These are phyloP conservation scores for Cairina moschata DNA, from an alignment of 2,113 vertebrate genomes.

Conservation along the genomic window DNA sequence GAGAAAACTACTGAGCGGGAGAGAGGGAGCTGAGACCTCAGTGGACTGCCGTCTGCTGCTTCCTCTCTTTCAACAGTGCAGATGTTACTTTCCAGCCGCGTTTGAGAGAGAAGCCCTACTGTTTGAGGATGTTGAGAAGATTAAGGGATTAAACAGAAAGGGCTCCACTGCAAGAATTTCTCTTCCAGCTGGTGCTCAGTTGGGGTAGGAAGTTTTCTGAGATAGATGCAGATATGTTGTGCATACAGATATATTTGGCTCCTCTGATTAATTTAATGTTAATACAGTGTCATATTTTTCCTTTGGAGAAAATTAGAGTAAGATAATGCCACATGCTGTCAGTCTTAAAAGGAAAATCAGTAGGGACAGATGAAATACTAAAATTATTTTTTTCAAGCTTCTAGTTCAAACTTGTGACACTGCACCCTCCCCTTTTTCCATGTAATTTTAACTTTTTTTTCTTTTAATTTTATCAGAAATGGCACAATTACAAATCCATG, in stretches of 20 bases:
- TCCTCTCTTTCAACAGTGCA: conserved; percentile 58
- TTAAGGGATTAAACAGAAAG: conserved; percentile 74
- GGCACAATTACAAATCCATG: not conserved
- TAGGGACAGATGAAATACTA: not conserved
- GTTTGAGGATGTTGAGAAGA: conserved; percentile 75
- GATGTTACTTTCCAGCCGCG: conserved; percentile 63
- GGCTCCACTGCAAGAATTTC: conserved; percentile 62
- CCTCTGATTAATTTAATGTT: conserved; percentile 31
- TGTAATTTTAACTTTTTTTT: conserved; percentile 37
- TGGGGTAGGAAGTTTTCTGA: conserved; percentile 35
- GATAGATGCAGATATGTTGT: not conserved
- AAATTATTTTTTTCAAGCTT: not conserved
- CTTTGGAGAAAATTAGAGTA: conserved; percentile 36
- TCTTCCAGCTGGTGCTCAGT: conserved; percentile 67
- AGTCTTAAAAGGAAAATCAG: conserved; percentile 16
- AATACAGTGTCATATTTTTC: conserved; percentile 16
- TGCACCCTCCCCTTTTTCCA: not conserved
- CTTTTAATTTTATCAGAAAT: not conserved
- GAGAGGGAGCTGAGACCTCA: conserved; percentile 13
- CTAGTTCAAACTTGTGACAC: not conserved
- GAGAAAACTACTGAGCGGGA: not conserved
- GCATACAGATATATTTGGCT: conserved; percentile 15
- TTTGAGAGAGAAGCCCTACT: conserved; percentile 71
- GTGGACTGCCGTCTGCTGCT: conserved; percentile 32
- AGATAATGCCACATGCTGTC: not conserved